Conservation (phyloP, 2,113 vertebrate species). For the Thunnus maccoyii region DNA sequence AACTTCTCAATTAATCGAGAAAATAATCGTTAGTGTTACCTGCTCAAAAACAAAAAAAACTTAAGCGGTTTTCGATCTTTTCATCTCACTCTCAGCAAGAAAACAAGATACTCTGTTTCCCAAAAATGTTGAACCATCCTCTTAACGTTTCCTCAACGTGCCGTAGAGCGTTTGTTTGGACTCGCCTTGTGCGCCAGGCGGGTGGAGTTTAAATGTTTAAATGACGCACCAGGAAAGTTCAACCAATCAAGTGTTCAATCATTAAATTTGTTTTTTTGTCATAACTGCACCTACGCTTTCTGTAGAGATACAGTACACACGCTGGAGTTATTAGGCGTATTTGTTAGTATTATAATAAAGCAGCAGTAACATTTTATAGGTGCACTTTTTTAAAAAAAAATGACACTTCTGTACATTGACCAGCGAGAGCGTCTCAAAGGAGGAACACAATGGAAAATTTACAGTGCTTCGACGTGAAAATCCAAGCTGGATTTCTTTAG, state of each 20-base stretch:
- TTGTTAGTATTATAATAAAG: slow-evolving; percentile 61
- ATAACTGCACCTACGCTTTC: background rate
- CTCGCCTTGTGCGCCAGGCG: background rate
- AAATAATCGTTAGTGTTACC: no score
- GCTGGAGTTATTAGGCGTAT: slow-evolving; percentile 26
- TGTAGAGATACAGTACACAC: slow-evolving; percentile 30
- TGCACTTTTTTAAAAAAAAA: slow-evolving; percentile 29
- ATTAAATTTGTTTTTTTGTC: no score
- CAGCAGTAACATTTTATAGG: slow-evolving; percentile 59
- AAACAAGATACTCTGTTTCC: background rate
- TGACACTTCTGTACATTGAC: slow-evolving; percentile 47
- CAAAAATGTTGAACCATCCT: background rate
- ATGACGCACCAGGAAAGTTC: slow-evolving; percentile 3
- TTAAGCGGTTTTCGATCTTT: no score
- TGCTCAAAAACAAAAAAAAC: no score
- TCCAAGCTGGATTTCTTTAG: slow-evolving; percentile 26
- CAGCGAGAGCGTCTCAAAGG: slow-evolving; percentile 23
- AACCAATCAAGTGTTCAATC: background rate
- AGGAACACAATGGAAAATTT: slow-evolving; percentile 19
- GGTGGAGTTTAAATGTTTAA: slow-evolving; percentile 16
- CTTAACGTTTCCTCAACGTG: background rate
- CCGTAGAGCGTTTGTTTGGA: slow-evolving; percentile 1
- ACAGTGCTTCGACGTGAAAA: slow-evolving; percentile 60
- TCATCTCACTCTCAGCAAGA: background rate
- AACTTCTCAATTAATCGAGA: no score